A percentile compares a stretch with the other conserved stretches of the same genome.
phyloP scores from a whole-genome alignment of 2,888 invertebrate genomes.

The Ochropleura leucogaster region DNA sequence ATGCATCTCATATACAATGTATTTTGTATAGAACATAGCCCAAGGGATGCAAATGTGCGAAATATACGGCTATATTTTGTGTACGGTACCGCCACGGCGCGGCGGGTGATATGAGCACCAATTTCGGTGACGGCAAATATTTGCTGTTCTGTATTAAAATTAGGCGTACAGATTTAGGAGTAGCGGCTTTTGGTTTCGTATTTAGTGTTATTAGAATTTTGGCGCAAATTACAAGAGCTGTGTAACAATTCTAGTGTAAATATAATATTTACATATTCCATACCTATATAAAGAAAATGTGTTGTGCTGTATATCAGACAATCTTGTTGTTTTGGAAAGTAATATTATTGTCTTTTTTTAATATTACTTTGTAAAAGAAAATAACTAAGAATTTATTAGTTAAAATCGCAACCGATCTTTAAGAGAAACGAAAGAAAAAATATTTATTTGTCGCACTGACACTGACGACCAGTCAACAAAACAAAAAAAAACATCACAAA shows the following conservation, averaged over 20 bases:
- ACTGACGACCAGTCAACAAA: no score
- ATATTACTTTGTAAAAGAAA: not conserved
- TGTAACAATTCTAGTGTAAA: not conserved
- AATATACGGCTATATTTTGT: constrained; percentile 65
- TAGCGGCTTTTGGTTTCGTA: constrained; percentile 22
- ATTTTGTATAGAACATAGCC: constrained; percentile 57
- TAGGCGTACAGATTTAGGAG: constrained; percentile 48
- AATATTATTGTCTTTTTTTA: not conserved
- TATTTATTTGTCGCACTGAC: not conserved
- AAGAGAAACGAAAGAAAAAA: not conserved
- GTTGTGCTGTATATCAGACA: not conserved
- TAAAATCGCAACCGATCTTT: not conserved
- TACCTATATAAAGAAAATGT: not conserved
- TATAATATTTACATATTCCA: not conserved
- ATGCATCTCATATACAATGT: constrained; percentile 75
- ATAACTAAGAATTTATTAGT: not conserved
- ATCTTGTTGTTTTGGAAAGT: not conserved
- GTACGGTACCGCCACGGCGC: constrained; percentile 43
- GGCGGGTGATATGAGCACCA: constrained; percentile 40
- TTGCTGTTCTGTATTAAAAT: constrained; percentile 52
- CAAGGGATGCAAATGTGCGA: constrained; percentile 50
- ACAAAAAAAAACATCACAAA: no score
- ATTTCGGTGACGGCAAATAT: constrained; percentile 59
- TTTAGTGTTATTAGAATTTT: constrained; percentile 13
- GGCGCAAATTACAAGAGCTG: not conserved